Evolutionary conservation across 2,113 vertebrate genomes (phyloP).

Genomic region (Probosciger aterrimus): DNA sequence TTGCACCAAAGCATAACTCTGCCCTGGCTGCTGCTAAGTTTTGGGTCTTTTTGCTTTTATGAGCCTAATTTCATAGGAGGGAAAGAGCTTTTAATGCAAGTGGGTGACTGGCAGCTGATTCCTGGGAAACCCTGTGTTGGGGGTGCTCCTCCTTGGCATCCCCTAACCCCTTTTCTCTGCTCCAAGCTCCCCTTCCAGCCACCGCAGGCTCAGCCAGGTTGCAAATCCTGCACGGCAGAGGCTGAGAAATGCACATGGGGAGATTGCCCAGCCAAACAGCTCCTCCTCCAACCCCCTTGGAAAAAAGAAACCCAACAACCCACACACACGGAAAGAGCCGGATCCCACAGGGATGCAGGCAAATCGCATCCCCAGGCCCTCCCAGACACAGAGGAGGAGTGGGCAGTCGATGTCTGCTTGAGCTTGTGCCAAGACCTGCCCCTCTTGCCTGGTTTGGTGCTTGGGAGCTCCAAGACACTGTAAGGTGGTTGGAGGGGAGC

Average conservation of each 20-base stretch:
- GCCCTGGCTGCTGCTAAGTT: neutral
- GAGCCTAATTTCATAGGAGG: neutral
- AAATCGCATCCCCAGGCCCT: rapidly evolving
- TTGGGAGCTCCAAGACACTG: neutral
- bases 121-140: neutral
- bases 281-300: neutral
- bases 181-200: neutral
- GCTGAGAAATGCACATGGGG: neutral
- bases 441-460: neutral
- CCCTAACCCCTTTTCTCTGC: neutral
- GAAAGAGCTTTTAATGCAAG: neutral
- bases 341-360: neutral
- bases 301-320: neutral
- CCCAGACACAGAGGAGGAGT: neutral
- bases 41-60: neutral
- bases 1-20: rapidly evolving
- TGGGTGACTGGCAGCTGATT: neutral
- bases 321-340: neutral
- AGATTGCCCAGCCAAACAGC: neutral
- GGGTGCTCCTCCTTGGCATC: neutral
- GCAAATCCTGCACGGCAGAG: neutral
- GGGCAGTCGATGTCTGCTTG: neutral
- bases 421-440: neutral
- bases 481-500: neutral
- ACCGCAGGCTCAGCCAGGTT: neutral